Evolutionary conservation across 2,797 vertebrate genomes (phyloP).

Genomic region (Spatula versicolor): DNA sequence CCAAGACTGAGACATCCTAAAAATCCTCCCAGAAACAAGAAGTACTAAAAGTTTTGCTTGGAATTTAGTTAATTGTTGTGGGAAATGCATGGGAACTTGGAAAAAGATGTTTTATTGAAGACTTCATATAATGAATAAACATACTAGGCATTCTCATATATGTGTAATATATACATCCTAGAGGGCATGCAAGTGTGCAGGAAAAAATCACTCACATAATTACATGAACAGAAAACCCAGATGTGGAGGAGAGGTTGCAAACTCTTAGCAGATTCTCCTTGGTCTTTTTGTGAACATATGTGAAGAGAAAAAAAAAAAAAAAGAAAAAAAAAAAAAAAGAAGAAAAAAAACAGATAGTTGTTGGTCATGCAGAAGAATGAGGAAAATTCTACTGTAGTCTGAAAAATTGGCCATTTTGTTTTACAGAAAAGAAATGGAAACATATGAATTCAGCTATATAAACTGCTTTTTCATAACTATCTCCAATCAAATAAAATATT

Average conservation of each 20-base stretch:
- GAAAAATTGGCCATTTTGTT: neutral
- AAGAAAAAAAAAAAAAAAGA: neutral
- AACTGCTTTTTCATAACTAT: conserved; percentile 42
- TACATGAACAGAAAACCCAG: neutral
- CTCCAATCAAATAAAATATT: conserved; percentile 17
- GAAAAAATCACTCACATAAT: neutral
- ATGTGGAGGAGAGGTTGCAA: neutral
- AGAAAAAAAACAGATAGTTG: neutral
- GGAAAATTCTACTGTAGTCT: neutral
- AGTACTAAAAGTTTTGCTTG: neutral
- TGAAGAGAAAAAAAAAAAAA: neutral
- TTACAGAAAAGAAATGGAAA: neutral
- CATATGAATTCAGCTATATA: conserved; percentile 15
- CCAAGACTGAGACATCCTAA: neutral
- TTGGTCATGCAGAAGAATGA: neutral
- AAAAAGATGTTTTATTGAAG: neutral
- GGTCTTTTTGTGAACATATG: neutral
- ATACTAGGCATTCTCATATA: neutral
- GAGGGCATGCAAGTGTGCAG: neutral
- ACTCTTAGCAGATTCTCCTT: neutral
- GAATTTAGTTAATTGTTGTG: neutral
- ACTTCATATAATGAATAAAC: neutral
- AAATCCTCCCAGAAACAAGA: neutral
- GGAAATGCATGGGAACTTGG: neutral
- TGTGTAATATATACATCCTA: neutral